Evolutionary conservation across 2,888 invertebrate genomes (phyloP).

Genomic region (Xestia ashworthii): DNA sequence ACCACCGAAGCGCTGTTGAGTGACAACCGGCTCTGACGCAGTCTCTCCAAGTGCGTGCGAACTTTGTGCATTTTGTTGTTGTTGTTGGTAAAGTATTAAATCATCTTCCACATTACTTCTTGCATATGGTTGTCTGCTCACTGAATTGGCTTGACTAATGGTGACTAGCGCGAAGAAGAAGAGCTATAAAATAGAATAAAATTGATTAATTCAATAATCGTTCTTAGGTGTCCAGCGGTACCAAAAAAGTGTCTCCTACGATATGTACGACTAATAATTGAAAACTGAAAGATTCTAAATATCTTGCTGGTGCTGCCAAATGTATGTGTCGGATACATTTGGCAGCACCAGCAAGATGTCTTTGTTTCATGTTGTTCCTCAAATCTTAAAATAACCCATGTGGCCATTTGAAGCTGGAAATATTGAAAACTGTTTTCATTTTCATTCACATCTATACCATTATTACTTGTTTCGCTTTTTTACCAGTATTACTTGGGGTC

Average conservation of each 20-base stretch:
- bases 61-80: neutral
- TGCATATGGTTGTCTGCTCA: slow-evolving; percentile 34
- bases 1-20: slow-evolving; percentile 30
- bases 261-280: neutral
- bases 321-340: too few relatives aligned
- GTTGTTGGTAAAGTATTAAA: slow-evolving; percentile 1
- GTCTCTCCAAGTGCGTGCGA: neutral
- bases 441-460: neutral
- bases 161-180: slow-evolving; percentile 27
- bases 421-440: neutral
- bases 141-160: slow-evolving; percentile 30
- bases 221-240: neutral
- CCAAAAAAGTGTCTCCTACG: neutral
- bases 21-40: neutral
- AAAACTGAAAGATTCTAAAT: too few relatives aligned
- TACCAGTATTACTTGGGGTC: too few relatives aligned
- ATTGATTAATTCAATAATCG: neutral
- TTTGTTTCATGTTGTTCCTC: neutral
- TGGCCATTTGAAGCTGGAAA: neutral
- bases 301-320: too few relatives aligned
- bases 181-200: slow-evolving; percentile 27
- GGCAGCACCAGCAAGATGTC: neutral
- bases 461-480: too few relatives aligned
- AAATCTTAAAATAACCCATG: neutral
- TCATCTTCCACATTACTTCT: slow-evolving; percentile 29